Evolutionary conservation across 1,140 invertebrate genomes (phyloP).

Genomic region (Drosophila bipectinata): DNA sequence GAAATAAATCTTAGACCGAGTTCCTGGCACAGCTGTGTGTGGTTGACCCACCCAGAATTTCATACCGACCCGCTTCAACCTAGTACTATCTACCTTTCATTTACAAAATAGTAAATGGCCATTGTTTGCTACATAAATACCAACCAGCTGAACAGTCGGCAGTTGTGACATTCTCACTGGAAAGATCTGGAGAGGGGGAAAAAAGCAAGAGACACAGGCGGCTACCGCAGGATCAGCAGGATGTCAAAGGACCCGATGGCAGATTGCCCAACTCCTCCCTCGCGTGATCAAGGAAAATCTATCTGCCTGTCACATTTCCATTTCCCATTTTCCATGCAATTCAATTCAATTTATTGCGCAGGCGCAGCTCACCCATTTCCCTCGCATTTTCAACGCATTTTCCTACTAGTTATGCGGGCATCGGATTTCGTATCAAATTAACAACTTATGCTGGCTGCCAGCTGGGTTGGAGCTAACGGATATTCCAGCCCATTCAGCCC

Average conservation of each 20-base stretch:
- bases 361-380: slow-evolving; percentile 28
- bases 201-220: slow-evolving; percentile 7
- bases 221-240: slow-evolving; percentile 41
- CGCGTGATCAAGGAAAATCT: slow-evolving; percentile 35
- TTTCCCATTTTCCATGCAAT: not conserved
- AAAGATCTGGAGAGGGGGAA: not conserved
- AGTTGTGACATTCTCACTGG: slow-evolving; percentile 40
- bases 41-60: slow-evolving; percentile 42
- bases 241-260: slow-evolving; percentile 11
- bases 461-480: slow-evolving; percentile 62
- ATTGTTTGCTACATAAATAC: slow-evolving; percentile 21
- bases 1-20: not conserved
- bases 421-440: slow-evolving; percentile 60
- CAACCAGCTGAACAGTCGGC: slow-evolving; percentile 49
- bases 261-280: slow-evolving; percentile 29
- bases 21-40: slow-evolving; percentile 24
- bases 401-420: slow-evolving; percentile 67
- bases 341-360: slow-evolving; percentile 32
- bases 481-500: slow-evolving; percentile 25
- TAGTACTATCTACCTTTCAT: slow-evolving; percentile 36
- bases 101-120: slow-evolving; percentile 2
- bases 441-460: slow-evolving; percentile 76
- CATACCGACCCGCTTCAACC: slow-evolving; percentile 30
- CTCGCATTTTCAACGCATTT: slow-evolving; percentile 45
- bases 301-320: slow-evolving; percentile 15